Evolutionary conservation across 2,888 invertebrate species (phyloP), one percentile per base, ranked within the genome.

Genomic region (Eremobia ochroleuca): DNA sequence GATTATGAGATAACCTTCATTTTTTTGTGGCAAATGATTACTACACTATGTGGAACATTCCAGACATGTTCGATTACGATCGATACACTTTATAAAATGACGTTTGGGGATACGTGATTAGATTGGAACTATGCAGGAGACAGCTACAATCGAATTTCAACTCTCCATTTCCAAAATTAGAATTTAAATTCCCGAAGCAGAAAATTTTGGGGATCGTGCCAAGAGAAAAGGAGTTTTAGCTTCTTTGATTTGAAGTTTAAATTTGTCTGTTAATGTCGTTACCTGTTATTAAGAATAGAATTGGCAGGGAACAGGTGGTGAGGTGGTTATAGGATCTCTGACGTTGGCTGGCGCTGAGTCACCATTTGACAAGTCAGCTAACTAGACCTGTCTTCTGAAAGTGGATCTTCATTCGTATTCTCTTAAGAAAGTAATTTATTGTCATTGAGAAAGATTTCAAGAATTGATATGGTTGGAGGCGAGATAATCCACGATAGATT

Each of bases 271-370:
- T 67, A 74, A 65, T 79, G 61, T 76, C 69, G 55, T 79, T 59
- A 87, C 85, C 85, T 89, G 90, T 91, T 90, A 90, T 89, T 93
- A 93, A 94, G 93, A 95, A 95, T 95, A 95, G 95, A 95, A 79
- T 94, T 95, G 95, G 95, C 95, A 95, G 91, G 86, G 91, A 83
- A 83, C 87, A 89, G 88, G 88, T 91, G 88, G 83, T 83, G 85
- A 82, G 89, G 90, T 91, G 91, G 91, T 90, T 93, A 93, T 93
- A 92, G 90, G 92, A 92, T 93, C 93, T 90, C 92, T 93, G 91
- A 91, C 91, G 92, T 85, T 88, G 89, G 91, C 89, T 85, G 87
- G 90, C 68, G 66, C 76, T 94, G 94, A 95, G 80, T 95, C 95
- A 94, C 87, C 68, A 13, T 87, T 84, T 91, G 92, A 92, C 92